phyloP scores from a whole-genome alignment of 2,113 vertebrate genomes.

The Jaculus jaculus region DNA sequence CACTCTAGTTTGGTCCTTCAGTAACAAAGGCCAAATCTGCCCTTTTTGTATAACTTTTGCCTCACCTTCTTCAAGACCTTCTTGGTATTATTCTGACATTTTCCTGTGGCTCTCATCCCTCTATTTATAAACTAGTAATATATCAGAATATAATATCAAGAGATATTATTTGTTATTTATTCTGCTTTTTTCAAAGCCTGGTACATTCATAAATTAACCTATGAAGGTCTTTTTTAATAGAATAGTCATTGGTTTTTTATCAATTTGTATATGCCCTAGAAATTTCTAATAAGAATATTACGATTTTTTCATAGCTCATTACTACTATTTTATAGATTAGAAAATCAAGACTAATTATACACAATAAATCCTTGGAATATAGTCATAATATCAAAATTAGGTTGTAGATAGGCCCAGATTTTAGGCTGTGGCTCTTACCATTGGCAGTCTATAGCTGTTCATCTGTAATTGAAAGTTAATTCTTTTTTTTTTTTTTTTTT shows the following conservation, averaged over 20 bases:
- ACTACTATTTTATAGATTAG: conserved; percentile 27
- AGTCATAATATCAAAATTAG: conserved; percentile 5
- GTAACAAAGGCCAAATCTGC: background rate
- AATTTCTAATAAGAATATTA: conserved; percentile 43
- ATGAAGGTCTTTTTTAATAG: background rate
- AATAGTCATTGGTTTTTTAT: conserved; percentile 14
- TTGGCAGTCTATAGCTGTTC: background rate
- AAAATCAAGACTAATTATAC: conserved; percentile 48
- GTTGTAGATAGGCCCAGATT: background rate
- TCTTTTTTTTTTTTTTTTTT: too few relatives aligned
- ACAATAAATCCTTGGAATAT: conserved; percentile 26
- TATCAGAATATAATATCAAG: background rate
- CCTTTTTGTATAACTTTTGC: background rate
- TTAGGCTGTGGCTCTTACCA: background rate
- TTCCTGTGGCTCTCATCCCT: background rate
- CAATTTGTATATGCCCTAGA: conserved; percentile 13
- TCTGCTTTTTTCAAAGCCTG: background rate
- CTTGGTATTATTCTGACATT: background rate
- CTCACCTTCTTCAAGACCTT: background rate
- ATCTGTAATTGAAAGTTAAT: conserved; percentile 10
- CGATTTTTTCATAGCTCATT: conserved; percentile 30
- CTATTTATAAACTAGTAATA: conserved; percentile 40
- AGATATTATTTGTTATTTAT: background rate
- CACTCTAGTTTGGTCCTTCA: too few relatives aligned
- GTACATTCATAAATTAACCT: conserved; percentile 14